Conservation (phyloP, 2,888 invertebrate genomes). For the Loripinus fragilis region DNA sequence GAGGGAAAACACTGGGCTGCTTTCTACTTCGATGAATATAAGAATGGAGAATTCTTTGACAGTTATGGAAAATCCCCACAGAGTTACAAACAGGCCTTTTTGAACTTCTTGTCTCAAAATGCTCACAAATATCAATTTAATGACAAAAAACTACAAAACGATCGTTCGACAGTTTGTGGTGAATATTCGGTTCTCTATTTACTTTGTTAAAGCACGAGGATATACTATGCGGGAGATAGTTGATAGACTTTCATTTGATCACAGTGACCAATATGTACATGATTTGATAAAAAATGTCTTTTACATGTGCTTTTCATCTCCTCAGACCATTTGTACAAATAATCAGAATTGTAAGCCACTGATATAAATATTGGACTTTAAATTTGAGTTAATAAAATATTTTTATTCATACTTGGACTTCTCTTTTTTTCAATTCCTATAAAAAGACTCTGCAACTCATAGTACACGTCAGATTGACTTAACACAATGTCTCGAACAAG, state of each 20-base stretch:
- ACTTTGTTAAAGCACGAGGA: not conserved
- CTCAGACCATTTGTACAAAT: not conserved
- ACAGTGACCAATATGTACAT: conserved; percentile 1
- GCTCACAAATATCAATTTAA: not conserved
- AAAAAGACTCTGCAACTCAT: not conserved
- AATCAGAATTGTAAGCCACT: not conserved
- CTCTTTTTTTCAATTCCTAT: not conserved
- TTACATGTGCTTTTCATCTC: not conserved
- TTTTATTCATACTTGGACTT: not conserved
- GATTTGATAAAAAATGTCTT: not conserved
- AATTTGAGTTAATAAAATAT: not conserved
- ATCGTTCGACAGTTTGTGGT: not conserved
- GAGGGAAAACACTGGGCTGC: not conserved
- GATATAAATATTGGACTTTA: not conserved
- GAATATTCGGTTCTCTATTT: not conserved
- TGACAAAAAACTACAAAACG: not conserved
- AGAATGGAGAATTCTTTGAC: not conserved
- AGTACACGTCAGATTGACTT: too few species aligned
- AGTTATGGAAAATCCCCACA: conserved; percentile 1
- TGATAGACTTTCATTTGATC: not conserved
- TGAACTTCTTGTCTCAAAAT: not conserved
- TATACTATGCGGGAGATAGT: not conserved
- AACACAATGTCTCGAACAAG: too few species aligned
- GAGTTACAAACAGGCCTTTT: not conserved
- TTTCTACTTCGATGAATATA: conserved; percentile 1